Percentiles rank a stretch among this genome's conserved stretches.
These are phyloP conservation scores for Leptopilina boulardi DNA, from an alignment of 1,140 invertebrate species.

Conservation along the genomic window DNA sequence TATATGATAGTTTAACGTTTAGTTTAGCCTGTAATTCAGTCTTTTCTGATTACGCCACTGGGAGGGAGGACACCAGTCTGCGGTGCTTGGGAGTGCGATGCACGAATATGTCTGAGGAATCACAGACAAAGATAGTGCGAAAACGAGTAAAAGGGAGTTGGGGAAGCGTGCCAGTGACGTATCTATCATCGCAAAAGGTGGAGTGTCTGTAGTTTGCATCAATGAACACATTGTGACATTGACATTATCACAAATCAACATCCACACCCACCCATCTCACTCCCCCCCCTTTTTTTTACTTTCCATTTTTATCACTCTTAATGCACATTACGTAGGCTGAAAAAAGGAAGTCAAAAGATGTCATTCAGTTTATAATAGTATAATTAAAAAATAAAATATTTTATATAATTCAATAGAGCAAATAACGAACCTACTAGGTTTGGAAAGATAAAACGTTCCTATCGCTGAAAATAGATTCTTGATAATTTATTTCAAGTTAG, in stretches of 20 bases:
- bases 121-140: conserved; percentile 38
- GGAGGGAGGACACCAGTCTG: conserved; percentile 51
- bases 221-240: conserved; percentile 53
- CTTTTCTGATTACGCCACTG: conserved; percentile 49
- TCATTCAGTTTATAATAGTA: background rate
- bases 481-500: too few relatives aligned
- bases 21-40: conserved; percentile 39
- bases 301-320: background rate
- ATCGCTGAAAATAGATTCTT: too few relatives aligned
- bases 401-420: background rate
- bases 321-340: background rate
- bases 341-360: conserved; percentile 4
- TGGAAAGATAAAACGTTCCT: too few relatives aligned
- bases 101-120: conserved; percentile 43
- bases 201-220: conserved; percentile 32
- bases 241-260: conserved; percentile 51
- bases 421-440: too few relatives aligned
- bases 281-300: background rate
- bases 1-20: background rate
- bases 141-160: conserved; percentile 36
- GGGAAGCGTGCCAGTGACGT: conserved; percentile 60
- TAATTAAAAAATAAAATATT: too few relatives aligned
- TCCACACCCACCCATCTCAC: background rate
- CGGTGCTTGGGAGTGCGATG: conserved; percentile 43
- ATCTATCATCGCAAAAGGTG: conserved; percentile 47